These are phyloP conservation scores for Pangasius djambal DNA, from an alignment of 2,797 vertebrate genomes.

Conservation along the genomic window DNA sequence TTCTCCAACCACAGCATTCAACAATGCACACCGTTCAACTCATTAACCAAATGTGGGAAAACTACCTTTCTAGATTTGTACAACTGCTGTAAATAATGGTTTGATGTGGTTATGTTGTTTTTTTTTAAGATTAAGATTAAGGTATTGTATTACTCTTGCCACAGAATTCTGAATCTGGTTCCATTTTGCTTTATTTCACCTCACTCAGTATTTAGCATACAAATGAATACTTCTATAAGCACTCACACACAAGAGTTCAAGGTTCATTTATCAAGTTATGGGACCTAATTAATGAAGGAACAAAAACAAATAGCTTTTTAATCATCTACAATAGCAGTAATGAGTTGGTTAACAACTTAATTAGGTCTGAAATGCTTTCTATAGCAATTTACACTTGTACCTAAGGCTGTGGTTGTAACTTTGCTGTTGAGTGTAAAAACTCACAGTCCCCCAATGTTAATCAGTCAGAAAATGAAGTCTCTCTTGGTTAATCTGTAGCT, in stretches of 20 bases:
- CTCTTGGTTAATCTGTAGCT: not conserved
- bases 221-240: constrained; percentile 34
- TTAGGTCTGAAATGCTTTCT: constrained; percentile 50
- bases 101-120: not conserved
- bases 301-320: constrained; percentile 54
- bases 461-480: constrained; percentile 16
- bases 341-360: constrained; percentile 48
- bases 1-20: constrained; percentile 29
- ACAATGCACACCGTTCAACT: constrained; percentile 27
- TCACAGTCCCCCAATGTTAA: not conserved
- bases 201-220: constrained; percentile 27
- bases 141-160: constrained; percentile 8
- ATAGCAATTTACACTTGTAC: constrained; percentile 39
- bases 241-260: constrained; percentile 25
- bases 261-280: constrained; percentile 50
- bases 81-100: not conserved
- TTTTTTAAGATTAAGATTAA: too few relatives aligned
- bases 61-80: constrained; percentile 24
- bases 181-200: not conserved
- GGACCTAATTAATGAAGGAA: constrained; percentile 42
- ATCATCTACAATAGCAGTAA: constrained; percentile 50
- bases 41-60: constrained; percentile 50
- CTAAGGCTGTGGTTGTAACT: constrained; percentile 31
- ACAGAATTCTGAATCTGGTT: constrained; percentile 1
- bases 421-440: constrained; percentile 3